These are phyloP conservation scores for Pogonocherus hispidulus DNA, from an alignment of 2,888 invertebrate species.

Conservation along the genomic window DNA sequence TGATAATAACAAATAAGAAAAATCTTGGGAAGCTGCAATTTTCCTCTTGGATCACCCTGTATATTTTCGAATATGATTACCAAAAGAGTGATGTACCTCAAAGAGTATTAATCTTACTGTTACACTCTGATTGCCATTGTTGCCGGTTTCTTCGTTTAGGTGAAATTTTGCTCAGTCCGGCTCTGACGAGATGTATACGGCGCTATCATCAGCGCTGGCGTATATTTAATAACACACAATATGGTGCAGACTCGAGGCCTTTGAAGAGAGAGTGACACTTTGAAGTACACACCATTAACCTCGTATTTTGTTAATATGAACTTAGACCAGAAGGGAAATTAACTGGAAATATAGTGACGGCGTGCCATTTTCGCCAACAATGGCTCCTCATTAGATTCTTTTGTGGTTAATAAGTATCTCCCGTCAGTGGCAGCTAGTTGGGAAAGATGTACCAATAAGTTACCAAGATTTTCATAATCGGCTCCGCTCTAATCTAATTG, in stretches of 20 bases:
- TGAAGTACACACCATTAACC: constrained; percentile 42
- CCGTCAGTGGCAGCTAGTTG: neutral
- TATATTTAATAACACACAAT: constrained; percentile 53
- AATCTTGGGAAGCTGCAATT: too few relatives aligned
- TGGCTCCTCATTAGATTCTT: constrained; percentile 30
- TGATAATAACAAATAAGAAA: too few relatives aligned
- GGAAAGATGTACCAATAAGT: neutral
- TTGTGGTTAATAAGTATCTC: constrained; percentile 9
- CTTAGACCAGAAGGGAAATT: constrained; percentile 45
- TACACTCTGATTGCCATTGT: too few relatives aligned
- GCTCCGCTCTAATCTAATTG: neutral
- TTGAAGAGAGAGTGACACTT: constrained; percentile 42
- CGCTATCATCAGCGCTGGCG: constrained; percentile 52
- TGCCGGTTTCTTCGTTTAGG: too few relatives aligned
- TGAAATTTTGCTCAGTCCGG: too few relatives aligned
- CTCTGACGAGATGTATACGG: constrained; percentile 51
- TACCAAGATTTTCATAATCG: neutral
- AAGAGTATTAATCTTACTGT: too few relatives aligned
- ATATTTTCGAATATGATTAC: too few relatives aligned
- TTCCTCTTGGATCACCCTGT: too few relatives aligned
- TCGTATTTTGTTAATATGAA: constrained; percentile 46
- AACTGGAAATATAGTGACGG: constrained; percentile 39
- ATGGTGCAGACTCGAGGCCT: constrained; percentile 43
- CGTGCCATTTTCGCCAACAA: constrained; percentile 32
- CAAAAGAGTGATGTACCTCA: too few relatives aligned